phyloP scores from a whole-genome alignment of 2,888 invertebrate genomes.

The Drosophila affinis region DNA sequence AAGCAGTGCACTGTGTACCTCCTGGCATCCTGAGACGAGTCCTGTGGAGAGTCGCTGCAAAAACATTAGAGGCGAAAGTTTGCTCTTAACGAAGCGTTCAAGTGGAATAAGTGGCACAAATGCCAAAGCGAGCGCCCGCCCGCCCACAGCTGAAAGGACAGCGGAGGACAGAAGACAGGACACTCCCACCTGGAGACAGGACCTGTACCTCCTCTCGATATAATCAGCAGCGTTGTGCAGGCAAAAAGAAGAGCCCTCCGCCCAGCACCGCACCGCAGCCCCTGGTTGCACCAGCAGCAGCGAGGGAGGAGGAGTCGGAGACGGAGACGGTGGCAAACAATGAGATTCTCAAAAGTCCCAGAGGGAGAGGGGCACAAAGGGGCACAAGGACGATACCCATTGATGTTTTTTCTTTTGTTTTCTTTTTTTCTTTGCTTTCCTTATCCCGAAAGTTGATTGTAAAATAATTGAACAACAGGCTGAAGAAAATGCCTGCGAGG shows the following conservation, averaged over 20 bases:
- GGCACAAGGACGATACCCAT: slow-evolving; percentile 40
- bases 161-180: neutral
- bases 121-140: slow-evolving; percentile 48
- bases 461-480: slow-evolving; percentile 51
- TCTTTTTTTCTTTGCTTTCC: slow-evolving; percentile 7
- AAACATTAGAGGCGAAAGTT: slow-evolving; percentile 61
- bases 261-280: neutral
- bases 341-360: slow-evolving; percentile 25
- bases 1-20: slow-evolving; percentile 20
- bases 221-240: slow-evolving; percentile 40
- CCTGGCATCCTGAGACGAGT: neutral
- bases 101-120: slow-evolving; percentile 70
- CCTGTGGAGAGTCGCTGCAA: slow-evolving; percentile 4
- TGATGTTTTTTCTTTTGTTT: slow-evolving; percentile 31
- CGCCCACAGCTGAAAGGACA: neutral
- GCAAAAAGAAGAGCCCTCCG: slow-evolving; percentile 3
- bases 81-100: slow-evolving; percentile 69
- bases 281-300: neutral
- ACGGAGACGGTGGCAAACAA: slow-evolving; percentile 6
- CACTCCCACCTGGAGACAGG: neutral
- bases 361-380: too few relatives aligned
- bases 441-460: slow-evolving; percentile 40
- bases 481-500: slow-evolving; percentile 13
- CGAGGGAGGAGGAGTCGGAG: too few relatives aligned
- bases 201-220: slow-evolving; percentile 16